phyloP scores from a whole-genome alignment of 2,888 invertebrate species.

The Achlya flavicornis region DNA sequence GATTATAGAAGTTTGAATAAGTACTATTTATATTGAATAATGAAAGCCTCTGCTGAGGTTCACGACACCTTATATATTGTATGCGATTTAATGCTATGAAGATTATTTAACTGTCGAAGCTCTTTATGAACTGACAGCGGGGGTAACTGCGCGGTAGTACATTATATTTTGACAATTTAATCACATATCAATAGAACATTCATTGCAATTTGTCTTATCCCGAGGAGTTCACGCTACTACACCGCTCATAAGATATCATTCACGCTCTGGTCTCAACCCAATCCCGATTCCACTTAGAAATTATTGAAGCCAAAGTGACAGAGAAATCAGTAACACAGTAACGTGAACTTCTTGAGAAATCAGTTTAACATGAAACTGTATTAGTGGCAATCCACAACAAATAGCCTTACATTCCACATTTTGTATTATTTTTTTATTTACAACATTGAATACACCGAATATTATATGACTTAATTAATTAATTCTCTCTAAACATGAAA shows the following conservation, averaged over 20 bases:
- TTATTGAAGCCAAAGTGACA: neutral
- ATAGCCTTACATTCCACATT: neutral
- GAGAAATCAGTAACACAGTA: neutral
- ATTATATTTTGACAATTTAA: conserved; percentile 22
- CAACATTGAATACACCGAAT: conserved; percentile 6
- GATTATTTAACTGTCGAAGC: conserved; percentile 55
- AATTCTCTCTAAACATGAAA: neutral
- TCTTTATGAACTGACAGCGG: conserved; percentile 53
- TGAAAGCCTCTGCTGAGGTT: conserved; percentile 69
- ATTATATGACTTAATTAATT: conserved; percentile 7
- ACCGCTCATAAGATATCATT: neutral
- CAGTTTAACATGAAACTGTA: neutral
- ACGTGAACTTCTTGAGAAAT: neutral
- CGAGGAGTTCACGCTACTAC: neutral
- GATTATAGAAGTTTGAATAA: conserved; percentile 79
- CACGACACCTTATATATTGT: conserved; percentile 65
- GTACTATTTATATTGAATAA: conserved; percentile 79
- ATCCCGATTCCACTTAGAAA: no score
- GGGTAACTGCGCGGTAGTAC: conserved; percentile 38
- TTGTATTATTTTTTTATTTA: neutral
- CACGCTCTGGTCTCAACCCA: neutral
- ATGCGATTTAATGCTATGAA: conserved; percentile 64
- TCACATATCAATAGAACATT: conserved; percentile 2
- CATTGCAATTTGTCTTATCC: neutral
- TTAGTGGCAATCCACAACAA: neutral